A percentile compares a stretch with the other conserved stretches of the same genome.
phyloP scores from a whole-genome alignment of 2,888 invertebrate genomes.

The Protodeltote pygarga region DNA sequence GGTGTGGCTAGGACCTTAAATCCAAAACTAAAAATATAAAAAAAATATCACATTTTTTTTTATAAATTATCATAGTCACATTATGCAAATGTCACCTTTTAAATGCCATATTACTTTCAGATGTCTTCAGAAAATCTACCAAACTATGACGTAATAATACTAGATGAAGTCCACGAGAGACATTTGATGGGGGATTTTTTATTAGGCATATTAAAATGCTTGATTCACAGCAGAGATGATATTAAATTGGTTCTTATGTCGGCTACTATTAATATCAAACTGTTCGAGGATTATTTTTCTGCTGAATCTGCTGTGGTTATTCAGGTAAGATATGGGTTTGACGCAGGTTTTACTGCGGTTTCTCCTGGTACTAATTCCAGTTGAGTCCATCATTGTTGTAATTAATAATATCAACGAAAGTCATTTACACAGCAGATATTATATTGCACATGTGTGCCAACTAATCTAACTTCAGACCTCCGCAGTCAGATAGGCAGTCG shows the following conservation, averaged over 20 bases:
- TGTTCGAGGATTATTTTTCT: constrained; percentile 96
- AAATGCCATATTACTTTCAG: constrained; percentile 75
- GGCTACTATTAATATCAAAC: constrained; percentile 98
- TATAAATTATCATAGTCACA: not conserved
- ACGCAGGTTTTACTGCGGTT: too few relatives aligned
- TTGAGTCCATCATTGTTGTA: too few relatives aligned
- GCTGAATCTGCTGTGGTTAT: constrained; percentile 93
- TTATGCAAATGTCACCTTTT: constrained; percentile 14
- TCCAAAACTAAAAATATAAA: not conserved
- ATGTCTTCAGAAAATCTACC: constrained; percentile 93
- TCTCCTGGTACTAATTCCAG: too few relatives aligned
- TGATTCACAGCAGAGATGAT: constrained; percentile 92
- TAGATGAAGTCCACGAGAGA: constrained; percentile 99
- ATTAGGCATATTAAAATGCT: constrained; percentile 96
- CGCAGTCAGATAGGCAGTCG: too few relatives aligned
- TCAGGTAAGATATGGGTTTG: constrained; percentile 83
- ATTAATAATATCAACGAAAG: too few relatives aligned
- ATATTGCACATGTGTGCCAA: too few relatives aligned
- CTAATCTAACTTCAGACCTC: too few relatives aligned
- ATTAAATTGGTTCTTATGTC: constrained; percentile 98
- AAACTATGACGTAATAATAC: constrained; percentile 96
- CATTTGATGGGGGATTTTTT: constrained; percentile 98
- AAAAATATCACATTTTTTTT: too few relatives aligned
- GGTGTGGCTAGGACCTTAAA: too few relatives aligned
- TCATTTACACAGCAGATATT: too few relatives aligned